Evolutionary conservation across 2,113 vertebrate species (phyloP).

Genomic region (Lagenorhynchus albirostris): DNA sequence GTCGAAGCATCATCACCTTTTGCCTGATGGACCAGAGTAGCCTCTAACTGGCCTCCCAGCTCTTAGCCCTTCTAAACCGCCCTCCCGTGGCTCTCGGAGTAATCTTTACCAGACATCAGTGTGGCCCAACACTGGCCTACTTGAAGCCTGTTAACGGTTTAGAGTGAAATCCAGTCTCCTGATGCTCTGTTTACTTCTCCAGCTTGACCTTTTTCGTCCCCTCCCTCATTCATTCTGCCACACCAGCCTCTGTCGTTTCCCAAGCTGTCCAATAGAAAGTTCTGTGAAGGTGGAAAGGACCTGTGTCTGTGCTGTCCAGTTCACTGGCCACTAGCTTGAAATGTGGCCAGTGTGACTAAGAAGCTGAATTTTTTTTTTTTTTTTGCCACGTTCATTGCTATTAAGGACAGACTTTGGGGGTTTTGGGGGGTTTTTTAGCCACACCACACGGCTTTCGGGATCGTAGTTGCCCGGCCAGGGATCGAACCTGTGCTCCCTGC

Average conservation of each 20-base stretch:
- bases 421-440: not conserved
- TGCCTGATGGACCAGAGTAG: not conserved
- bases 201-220: not conserved
- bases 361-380: not conserved
- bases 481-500: not conserved
- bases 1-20: not conserved
- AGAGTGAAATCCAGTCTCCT: not conserved
- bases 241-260: not conserved
- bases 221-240: not conserved
- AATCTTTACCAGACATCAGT: fast-evolving
- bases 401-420: too few species aligned
- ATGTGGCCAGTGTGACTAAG: not conserved
- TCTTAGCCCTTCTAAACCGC: not conserved
- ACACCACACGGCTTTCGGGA: not conserved
- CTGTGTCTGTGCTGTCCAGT: not conserved
- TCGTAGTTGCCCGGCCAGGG: not conserved
- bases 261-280: not conserved
- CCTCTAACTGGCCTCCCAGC: not conserved
- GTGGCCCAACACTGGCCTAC: not conserved
- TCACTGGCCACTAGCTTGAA: not conserved
- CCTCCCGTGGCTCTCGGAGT: not conserved
- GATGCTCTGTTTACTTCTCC: not conserved
- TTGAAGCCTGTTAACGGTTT: not conserved
- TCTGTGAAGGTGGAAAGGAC: not conserved
- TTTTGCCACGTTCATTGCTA: too few species aligned